Base-by-base conservation (phyloP, 2,113 vertebrate genomes). In the Ciconia boyciana region DNA sequence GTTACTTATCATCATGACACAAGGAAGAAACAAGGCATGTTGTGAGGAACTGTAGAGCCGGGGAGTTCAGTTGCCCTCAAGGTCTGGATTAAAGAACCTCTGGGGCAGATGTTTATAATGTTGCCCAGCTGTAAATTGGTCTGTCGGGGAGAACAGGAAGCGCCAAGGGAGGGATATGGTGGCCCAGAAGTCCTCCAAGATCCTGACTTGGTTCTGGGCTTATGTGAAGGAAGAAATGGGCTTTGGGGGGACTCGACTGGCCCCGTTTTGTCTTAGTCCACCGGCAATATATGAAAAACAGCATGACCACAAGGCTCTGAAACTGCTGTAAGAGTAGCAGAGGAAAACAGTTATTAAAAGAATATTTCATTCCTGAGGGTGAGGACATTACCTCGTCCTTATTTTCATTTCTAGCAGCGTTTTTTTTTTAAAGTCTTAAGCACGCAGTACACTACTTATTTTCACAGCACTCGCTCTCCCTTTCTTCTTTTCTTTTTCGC, bases 321-420 rank as follows among this genome's bases (percentile, higher is more conserved):
- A 94, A 75, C 16, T 79, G 36, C 49, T 64, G 11, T 48, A 93
- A 69, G 62, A 87, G 29, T 64, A 75, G 61, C 11, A 55, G 69
- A 87, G 46, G 70, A 89, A 94, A 93, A 57, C 2, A 19, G 34
- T 90, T 93, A 89, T 87, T 91, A 91, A 81, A 89, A 25, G 44
- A 84, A 85, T 95, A 89, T 85, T 92, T 96, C 49, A 70, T 61
- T 87, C 34, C 74, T n/a, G n/a, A 51, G 88, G 19, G 16, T 79
- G 57, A 87, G 36, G 74, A 69, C 61, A 43, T 84, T 76, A 31
- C 66, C 65, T 89, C 39, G 20, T 76, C 49, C 48, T 81, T 94
- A 71, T 95, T 89, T 87, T 91, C 61, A 65, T 94, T 93, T 71
- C 61, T 58, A 91, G 43, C 49, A 39, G 25, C 32, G 29, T 4